phyloP scores from a whole-genome alignment of 2,797 vertebrate species.

The Botia almorhae region DNA sequence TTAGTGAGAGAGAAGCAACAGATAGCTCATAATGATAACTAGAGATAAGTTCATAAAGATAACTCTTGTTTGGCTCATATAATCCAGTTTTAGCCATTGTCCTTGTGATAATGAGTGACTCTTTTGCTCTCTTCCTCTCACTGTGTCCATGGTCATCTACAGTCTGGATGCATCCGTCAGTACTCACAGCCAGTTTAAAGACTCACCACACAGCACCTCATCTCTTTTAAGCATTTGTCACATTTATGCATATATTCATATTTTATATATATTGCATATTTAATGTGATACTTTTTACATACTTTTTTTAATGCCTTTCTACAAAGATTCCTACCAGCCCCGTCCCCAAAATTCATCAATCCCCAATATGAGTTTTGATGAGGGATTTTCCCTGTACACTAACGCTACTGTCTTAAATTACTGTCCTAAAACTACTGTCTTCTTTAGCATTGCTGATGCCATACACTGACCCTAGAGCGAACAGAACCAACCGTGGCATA shows the following conservation, averaged over 20 bases:
- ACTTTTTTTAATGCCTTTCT: too few relatives aligned
- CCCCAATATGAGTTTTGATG: too few relatives aligned
- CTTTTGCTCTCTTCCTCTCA: constrained; percentile 31
- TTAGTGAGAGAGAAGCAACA: constrained; percentile 8
- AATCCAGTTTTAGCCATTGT: constrained; percentile 1
- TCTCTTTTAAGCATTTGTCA: not conserved
- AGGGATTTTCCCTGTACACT: too few relatives aligned
- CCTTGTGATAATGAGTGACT: not conserved
- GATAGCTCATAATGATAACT: constrained; percentile 29
- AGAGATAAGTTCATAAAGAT: not conserved
- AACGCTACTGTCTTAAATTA: too few relatives aligned
- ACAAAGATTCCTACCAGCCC: too few relatives aligned
- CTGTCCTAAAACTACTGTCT: too few relatives aligned
- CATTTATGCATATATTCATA: not conserved
- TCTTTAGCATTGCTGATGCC: too few relatives aligned
- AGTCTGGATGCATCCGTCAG: constrained; percentile 35
- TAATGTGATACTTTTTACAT: too few relatives aligned
- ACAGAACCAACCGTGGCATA: too few relatives aligned
- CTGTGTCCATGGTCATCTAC: constrained; percentile 31
- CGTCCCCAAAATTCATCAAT: too few relatives aligned
- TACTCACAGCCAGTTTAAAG: constrained; percentile 33
- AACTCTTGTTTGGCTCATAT: constrained; percentile 35
- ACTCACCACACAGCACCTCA: not conserved
- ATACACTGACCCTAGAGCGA: too few relatives aligned
- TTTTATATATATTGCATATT: too few relatives aligned